A percentile compares a stretch with the other conserved stretches of the same genome.
These are phyloP conservation scores for Psittacula echo DNA, from an alignment of 2,797 vertebrate genomes.

Conservation along the genomic window DNA sequence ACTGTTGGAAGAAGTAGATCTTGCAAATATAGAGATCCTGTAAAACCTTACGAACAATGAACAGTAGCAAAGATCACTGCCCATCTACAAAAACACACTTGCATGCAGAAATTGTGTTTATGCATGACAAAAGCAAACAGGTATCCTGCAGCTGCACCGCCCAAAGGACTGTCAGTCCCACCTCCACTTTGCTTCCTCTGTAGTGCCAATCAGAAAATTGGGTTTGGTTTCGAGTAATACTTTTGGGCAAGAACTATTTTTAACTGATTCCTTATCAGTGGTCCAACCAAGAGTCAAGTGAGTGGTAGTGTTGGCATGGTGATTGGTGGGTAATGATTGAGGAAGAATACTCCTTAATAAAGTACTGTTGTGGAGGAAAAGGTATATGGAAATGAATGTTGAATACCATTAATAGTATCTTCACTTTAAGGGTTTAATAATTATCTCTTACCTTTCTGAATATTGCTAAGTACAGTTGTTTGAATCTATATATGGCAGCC, in stretches of 20 bases:
- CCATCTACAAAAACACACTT: neutral
- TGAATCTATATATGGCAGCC: neutral
- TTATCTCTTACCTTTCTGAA: neutral
- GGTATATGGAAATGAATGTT: neutral
- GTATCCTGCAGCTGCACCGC: neutral
- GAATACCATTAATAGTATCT: neutral
- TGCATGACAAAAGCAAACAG: neutral
- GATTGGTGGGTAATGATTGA: neutral
- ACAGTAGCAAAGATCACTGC: neutral
- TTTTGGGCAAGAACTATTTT: neutral
- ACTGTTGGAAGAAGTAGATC: neutral
- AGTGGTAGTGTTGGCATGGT: neutral
- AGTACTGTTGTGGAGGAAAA: neutral
- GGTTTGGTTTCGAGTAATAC: neutral
- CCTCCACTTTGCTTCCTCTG: neutral
- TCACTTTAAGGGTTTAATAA: neutral
- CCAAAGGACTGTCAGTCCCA: neutral
- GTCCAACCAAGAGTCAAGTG: neutral
- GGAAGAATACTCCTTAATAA: neutral
- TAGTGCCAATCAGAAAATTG: neutral
- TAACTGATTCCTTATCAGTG: neutral
- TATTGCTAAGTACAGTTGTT: neutral
- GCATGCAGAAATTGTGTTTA: neutral
- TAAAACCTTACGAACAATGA: neutral
- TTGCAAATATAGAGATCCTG: neutral